A percentile compares a stretch with the other conserved stretches of the same genome.
These are phyloP conservation scores for Chrosomus eos DNA, from an alignment of 2,797 vertebrate genomes.

Conservation along the genomic window DNA sequence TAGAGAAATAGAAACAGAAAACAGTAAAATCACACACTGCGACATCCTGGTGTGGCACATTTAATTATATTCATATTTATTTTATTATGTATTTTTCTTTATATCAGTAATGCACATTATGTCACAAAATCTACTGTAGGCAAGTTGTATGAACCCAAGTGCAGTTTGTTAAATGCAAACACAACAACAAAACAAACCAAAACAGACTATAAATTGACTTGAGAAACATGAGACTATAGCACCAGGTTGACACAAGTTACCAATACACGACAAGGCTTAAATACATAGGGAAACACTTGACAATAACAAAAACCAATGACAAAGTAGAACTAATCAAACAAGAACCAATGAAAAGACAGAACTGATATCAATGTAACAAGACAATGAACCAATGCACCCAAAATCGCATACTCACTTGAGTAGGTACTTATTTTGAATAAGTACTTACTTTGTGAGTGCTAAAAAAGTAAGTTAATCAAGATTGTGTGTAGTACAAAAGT, in stretches of 20 bases:
- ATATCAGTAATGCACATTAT: not conserved
- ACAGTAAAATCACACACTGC: not conserved
- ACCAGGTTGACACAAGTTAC: not conserved
- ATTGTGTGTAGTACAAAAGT: not conserved
- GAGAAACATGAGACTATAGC: not conserved
- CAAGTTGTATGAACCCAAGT: not conserved
- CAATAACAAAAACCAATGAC: not conserved
- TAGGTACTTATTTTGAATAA: not conserved
- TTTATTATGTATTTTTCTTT: not conserved
- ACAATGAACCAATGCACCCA: not conserved
- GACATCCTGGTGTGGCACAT: not conserved
- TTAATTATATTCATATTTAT: no score
- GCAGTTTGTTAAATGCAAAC: not conserved
- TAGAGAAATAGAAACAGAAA: no score
- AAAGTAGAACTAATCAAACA: not conserved
- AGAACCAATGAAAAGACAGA: not conserved
- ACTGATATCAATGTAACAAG: not conserved
- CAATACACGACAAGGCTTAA: not conserved
- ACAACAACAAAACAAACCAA: not conserved
- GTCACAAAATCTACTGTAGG: not conserved
- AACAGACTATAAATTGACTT: not conserved
- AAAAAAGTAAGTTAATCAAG: not conserved
- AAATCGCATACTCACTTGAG: not conserved
- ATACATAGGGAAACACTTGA: not conserved
- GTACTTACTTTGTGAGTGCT: not conserved